Percentiles rank a stretch among this genome's conserved stretches.
phyloP scores from a whole-genome alignment of 1,140 invertebrate genomes.

The Hycleus phaleratus region DNA sequence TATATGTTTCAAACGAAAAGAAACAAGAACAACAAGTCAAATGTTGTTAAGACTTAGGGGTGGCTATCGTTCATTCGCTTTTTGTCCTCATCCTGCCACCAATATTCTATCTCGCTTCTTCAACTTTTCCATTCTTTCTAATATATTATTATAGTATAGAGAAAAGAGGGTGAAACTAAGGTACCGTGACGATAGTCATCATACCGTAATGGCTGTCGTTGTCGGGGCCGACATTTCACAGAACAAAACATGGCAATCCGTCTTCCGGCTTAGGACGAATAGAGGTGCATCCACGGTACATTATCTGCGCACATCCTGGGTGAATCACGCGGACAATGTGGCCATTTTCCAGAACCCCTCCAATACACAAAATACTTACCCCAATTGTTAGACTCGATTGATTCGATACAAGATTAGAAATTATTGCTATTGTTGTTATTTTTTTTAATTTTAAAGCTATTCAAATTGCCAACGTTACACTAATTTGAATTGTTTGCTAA shows the following conservation, averaged over 20 bases:
- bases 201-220: conserved; percentile 9
- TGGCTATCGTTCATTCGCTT: too few relatives aligned
- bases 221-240: conserved; percentile 3
- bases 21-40: background rate
- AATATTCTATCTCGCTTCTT: too few relatives aligned
- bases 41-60: too few relatives aligned
- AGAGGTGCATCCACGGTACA: conserved; percentile 30
- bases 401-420: too few relatives aligned
- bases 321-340: conserved; percentile 27
- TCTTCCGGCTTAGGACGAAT: conserved; percentile 15
- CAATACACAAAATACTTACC: too few relatives aligned
- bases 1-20: background rate
- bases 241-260: conserved; percentile 17
- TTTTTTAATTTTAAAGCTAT: too few relatives aligned
- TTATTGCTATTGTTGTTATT: too few relatives aligned
- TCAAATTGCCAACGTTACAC: background rate
- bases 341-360: conserved; percentile 14
- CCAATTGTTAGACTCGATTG: too few relatives aligned
- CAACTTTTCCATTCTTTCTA: too few relatives aligned
- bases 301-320: conserved; percentile 28
- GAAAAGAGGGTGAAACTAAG: background rate
- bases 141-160: too few relatives aligned
- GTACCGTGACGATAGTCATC: conserved; percentile 14
- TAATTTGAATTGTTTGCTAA: conserved; percentile 4
- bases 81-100: too few relatives aligned